Evolutionary conservation across 2,888 invertebrate species (phyloP).

Genomic region (Ametastegia equiseti): DNA sequence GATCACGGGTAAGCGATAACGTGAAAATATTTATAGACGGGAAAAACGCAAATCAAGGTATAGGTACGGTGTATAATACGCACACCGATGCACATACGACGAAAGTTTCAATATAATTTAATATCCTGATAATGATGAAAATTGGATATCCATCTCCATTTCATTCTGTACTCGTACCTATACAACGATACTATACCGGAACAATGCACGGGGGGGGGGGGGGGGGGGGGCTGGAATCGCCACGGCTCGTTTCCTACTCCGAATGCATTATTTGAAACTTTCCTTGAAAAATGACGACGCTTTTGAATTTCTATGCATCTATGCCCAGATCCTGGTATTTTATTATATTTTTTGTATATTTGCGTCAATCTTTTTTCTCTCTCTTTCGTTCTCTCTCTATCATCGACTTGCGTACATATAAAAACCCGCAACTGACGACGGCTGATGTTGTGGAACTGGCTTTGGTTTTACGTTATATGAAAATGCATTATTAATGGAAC

Average conservation of each 20-base stretch:
- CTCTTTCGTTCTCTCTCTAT: not conserved
- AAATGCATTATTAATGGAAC: constrained; percentile 26
- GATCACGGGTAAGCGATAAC: too few species aligned
- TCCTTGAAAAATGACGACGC: not conserved
- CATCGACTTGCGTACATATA: not conserved
- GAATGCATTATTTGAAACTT: constrained; percentile 10
- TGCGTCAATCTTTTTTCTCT: not conserved
- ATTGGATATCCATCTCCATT: not conserved
- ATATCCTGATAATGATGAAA: not conserved
- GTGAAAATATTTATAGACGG: too few species aligned
- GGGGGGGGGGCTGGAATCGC: not conserved
- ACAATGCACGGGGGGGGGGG: not conserved
- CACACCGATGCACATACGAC: too few species aligned
- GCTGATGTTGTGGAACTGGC: constrained; percentile 12
- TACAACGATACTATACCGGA: not conserved
- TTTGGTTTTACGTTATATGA: constrained; percentile 23
- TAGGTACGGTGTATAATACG: too few species aligned
- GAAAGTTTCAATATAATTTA: not conserved
- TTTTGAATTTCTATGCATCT: constrained; percentile 4
- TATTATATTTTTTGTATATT: not conserved
- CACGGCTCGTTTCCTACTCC: not conserved
- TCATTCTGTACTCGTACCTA: not conserved
- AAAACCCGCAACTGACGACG: not conserved
- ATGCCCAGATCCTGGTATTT: not conserved
- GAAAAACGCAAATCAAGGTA: too few species aligned